These are phyloP conservation scores for Siniperca undulata DNA, from an alignment of 2,797 vertebrate genomes.

Conservation along the genomic window DNA sequence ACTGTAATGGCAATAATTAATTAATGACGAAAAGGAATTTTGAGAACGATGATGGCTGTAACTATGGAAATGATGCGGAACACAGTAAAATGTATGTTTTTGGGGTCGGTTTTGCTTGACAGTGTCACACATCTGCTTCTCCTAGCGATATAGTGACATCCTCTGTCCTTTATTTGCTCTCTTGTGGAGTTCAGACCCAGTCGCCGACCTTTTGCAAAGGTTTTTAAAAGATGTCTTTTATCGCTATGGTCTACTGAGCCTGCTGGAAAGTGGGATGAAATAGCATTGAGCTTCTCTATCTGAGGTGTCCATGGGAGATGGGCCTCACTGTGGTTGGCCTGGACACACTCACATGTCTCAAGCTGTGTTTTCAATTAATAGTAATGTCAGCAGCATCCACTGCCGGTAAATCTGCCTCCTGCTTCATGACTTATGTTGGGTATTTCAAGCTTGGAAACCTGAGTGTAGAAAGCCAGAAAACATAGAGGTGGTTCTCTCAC, in stretches of 20 bases:
- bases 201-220: background rate
- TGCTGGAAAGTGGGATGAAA: constrained; percentile 60
- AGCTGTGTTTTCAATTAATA: constrained; percentile 75
- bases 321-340: constrained; percentile 46
- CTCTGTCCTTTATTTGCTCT: constrained; percentile 14
- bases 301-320: constrained; percentile 47
- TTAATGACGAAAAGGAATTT: background rate
- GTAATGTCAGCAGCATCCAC: constrained; percentile 68
- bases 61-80: background rate
- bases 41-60: constrained; percentile 9
- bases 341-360: constrained; percentile 53
- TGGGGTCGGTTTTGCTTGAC: background rate
- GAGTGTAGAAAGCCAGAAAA: constrained; percentile 21
- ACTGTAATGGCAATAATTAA: constrained; percentile 2
- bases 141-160: background rate
- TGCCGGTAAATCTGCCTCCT: constrained; percentile 65
- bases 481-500: constrained; percentile 14
- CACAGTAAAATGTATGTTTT: background rate
- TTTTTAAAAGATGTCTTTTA: constrained; percentile 47
- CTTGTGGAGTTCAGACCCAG: background rate
- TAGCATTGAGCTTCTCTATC: constrained; percentile 38
- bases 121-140: constrained; percentile 2
- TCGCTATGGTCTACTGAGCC: constrained; percentile 28
- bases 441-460: constrained; percentile 33
- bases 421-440: constrained; percentile 41